Conservation (phyloP, 2,113 vertebrate genomes). For the Columbina picui region DNA sequence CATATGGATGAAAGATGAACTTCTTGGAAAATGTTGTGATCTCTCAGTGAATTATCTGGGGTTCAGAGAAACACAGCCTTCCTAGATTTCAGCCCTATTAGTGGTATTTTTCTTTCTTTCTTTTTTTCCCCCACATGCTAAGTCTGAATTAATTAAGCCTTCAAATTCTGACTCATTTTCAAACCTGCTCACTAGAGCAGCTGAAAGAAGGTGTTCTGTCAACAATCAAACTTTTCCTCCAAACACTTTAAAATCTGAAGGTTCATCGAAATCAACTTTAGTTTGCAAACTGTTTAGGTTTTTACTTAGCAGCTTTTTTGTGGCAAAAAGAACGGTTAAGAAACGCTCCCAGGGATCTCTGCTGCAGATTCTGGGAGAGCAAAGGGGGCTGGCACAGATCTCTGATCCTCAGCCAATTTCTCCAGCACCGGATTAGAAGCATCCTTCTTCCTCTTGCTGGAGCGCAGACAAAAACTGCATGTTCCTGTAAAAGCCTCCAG, state of each 20-base stretch:
- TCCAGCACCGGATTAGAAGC: conserved; percentile 48
- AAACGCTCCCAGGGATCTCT: conserved; percentile 23
- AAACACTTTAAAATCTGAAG: not conserved
- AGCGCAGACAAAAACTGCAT: conserved; percentile 54
- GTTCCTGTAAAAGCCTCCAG: conserved; percentile 53
- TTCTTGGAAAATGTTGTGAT: not conserved
- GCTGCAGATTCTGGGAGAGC: conserved; percentile 53
- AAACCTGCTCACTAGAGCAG: not conserved
- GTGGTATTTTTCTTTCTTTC: not conserved
- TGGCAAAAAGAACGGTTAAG: conserved; percentile 35
- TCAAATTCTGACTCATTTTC: conserved; percentile 35
- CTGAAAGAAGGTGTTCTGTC: conserved; percentile 36
- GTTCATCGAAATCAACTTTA: conserved; percentile 33
- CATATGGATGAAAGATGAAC: not conserved
- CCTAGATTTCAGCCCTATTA: not conserved
- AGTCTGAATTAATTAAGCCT: conserved; percentile 11
- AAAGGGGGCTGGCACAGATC: conserved; percentile 59
- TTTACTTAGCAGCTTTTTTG: conserved; percentile 34
- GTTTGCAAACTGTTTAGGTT: conserved; percentile 54
- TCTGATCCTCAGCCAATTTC: conserved; percentile 56
- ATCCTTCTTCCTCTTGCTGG: conserved; percentile 62
- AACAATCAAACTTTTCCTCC: not conserved
- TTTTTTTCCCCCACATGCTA: not conserved
- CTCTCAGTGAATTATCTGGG: not conserved
- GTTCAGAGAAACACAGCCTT: not conserved